Conservation (phyloP, 23 tunicate species). For the Corella eumyota region DNA sequence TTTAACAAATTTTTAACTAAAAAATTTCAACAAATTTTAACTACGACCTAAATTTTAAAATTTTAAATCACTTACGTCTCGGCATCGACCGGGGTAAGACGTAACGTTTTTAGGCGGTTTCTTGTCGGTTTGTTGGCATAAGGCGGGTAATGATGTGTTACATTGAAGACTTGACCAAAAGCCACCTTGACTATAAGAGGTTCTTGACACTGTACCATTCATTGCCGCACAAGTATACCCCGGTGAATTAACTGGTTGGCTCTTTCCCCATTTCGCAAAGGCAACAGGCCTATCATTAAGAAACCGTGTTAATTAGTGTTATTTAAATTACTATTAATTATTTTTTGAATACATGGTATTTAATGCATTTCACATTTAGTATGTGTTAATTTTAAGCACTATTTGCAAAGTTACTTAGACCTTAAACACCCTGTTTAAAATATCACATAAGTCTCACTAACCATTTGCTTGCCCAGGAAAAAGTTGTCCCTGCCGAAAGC, state of each 20-base stretch:
- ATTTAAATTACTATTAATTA: background rate
- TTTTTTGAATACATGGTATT: too few species aligned
- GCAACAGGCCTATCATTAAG: conserved; percentile 49
- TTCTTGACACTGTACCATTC: conserved; percentile 25
- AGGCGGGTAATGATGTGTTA: conserved; percentile 34
- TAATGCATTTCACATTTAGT: too few species aligned
- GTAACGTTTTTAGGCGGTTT: conserved; percentile 53
- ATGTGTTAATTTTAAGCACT: background rate
- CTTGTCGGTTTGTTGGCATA: conserved; percentile 68
- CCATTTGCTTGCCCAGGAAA: conserved; percentile 57
- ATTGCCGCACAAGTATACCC: conserved; percentile 56
- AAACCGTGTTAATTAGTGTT: too few species aligned
- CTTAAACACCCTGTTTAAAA: too few species aligned
- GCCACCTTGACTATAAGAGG: conserved; percentile 20
- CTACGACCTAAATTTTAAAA: background rate
- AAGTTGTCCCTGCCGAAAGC: conserved; percentile 5
- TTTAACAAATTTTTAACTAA: background rate
- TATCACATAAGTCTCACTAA: too few species aligned
- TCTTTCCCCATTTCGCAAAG: conserved; percentile 60
- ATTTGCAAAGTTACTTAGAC: too few species aligned
- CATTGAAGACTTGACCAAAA: conserved; percentile 67
- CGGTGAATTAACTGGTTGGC: conserved; percentile 38
- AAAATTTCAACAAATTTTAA: background rate
- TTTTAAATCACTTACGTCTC: conserved; percentile 20
- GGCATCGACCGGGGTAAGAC: conserved; percentile 51